phyloP scores from a whole-genome alignment of 2,113 vertebrate genomes.

The Orthonyx spaldingii region DNA sequence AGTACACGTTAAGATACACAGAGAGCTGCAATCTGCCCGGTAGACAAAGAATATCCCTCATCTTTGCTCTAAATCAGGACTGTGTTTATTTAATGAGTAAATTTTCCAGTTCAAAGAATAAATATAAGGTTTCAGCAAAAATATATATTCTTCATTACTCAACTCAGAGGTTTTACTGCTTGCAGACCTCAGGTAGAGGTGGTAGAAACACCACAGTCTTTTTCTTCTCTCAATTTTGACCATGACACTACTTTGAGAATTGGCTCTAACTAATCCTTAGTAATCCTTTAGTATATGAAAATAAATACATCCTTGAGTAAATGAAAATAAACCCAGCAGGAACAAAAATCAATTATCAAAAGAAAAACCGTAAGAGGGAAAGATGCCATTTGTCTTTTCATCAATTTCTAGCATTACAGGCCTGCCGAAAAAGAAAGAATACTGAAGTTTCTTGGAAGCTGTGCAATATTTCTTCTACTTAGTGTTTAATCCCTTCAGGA shows the following conservation, averaged over 20 bases:
- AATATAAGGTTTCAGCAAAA: not conserved
- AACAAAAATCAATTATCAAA: constrained; percentile 1
- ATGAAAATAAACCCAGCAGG: constrained; percentile 16
- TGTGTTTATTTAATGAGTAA: not conserved
- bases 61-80: not conserved
- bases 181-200: not conserved
- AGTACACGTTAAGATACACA: not conserved
- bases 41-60: not conserved
- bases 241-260: not conserved
- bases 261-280: not conserved
- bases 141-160: not conserved
- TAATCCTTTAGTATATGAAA: constrained; percentile 2
- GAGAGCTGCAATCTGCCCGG: not conserved
- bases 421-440: not conserved
- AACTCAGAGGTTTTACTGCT: not conserved
- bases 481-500: constrained; percentile 31
- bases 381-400: not conserved
- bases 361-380: not conserved
- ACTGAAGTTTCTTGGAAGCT: not conserved
- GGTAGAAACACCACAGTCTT: not conserved
- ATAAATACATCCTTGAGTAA: constrained; percentile 8
- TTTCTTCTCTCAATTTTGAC: not conserved
- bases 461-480: not conserved
- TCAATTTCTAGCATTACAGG: not conserved
- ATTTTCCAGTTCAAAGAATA: not conserved